These are phyloP conservation scores for Dipus sagitta DNA, from an alignment of 2,797 vertebrate species.

Conservation along the genomic window DNA sequence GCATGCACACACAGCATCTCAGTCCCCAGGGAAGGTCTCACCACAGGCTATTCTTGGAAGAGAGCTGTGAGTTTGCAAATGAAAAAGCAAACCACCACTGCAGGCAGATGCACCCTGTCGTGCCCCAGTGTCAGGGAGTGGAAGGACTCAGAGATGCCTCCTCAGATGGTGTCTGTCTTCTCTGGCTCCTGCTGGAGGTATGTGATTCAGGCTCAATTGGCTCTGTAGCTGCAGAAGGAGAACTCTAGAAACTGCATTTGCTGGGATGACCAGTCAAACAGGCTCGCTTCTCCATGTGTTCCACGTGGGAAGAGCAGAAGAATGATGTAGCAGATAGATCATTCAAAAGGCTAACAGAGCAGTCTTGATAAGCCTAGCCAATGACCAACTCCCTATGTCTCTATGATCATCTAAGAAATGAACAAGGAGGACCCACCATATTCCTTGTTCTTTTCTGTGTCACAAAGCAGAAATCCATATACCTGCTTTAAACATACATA, in stretches of 20 bases:
- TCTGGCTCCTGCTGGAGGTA: slow-evolving; percentile 80
- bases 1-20: not conserved
- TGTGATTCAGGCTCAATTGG: slow-evolving; percentile 70
- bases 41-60: slow-evolving; percentile 58
- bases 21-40: slow-evolving; percentile 74
- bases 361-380: not conserved
- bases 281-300: not conserved
- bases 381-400: not conserved
- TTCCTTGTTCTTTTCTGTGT: not conserved
- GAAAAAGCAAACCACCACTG: slow-evolving; percentile 41
- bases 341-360: not conserved
- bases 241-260: not conserved
- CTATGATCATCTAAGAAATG: not conserved
- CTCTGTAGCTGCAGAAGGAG: slow-evolving; percentile 22
- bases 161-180: slow-evolving; percentile 85
- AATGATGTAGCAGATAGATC: not conserved
- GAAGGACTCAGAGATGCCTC: slow-evolving; percentile 81
- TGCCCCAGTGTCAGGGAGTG: slow-evolving; percentile 68
- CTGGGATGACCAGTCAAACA: not conserved
- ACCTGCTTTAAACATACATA: not conserved
- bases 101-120: slow-evolving; percentile 53
- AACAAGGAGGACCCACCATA: not conserved
- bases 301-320: not conserved
- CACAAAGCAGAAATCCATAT: not conserved
- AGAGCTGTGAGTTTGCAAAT: slow-evolving; percentile 71